A percentile compares a stretch with the other conserved stretches of the same genome.
These are phyloP conservation scores for Drosophila algonquin DNA, from an alignment of 2,888 invertebrate species.

Conservation along the genomic window DNA sequence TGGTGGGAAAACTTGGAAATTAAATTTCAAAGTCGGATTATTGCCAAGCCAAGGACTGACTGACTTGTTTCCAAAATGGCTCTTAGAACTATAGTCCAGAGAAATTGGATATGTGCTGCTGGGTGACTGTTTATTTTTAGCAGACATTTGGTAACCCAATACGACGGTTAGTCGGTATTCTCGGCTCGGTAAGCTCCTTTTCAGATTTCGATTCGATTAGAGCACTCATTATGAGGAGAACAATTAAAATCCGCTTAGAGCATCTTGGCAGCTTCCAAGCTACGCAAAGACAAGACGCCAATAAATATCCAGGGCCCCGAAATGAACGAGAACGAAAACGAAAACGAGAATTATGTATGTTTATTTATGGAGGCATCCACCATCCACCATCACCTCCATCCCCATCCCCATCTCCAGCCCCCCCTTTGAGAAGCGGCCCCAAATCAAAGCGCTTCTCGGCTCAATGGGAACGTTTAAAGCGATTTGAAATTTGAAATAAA, in stretches of 20 bases:
- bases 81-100: constrained; percentile 11
- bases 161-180: constrained; percentile 18
- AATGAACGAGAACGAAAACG: neutral
- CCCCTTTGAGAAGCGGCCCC: constrained; percentile 25
- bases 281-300: constrained; percentile 48
- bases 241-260: constrained; percentile 74
- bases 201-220: constrained; percentile 58
- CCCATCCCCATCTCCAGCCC: neutral
- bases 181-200: constrained; percentile 12
- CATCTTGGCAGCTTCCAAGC: constrained; percentile 61
- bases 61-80: no score
- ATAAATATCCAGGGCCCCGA: constrained; percentile 17
- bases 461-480: constrained; percentile 72
- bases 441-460: constrained; percentile 71
- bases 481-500: constrained; percentile 64
- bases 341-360: neutral
- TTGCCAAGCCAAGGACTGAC: constrained; percentile 1
- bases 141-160: constrained; percentile 33
- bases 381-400: no score
- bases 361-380: neutral
- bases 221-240: constrained; percentile 56
- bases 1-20: neutral
- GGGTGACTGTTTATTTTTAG: constrained; percentile 22
- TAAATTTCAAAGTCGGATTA: neutral
- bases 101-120: constrained; percentile 25